phyloP scores from a whole-genome alignment of 2,888 invertebrate genomes.

The Cryptocheilus praepositus region DNA sequence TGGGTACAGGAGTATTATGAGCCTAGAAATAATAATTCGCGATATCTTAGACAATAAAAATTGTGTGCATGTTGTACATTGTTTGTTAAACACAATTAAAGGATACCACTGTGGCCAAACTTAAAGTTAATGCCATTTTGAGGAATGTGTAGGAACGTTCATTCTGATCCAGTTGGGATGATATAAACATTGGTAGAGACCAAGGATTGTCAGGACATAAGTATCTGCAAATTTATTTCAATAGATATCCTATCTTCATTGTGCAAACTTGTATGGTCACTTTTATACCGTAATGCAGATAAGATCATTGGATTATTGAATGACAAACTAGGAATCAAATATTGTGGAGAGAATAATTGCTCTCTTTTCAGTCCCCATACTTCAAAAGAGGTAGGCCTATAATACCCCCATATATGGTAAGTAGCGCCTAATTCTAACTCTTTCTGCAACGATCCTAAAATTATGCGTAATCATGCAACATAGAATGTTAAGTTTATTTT shows the following conservation, averaged over 20 bases:
- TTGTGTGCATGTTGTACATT: neutral
- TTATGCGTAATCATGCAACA: neutral
- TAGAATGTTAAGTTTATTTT: neutral
- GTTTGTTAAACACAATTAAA: neutral
- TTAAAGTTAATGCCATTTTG: slow-evolving; percentile 40
- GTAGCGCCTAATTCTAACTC: slow-evolving; percentile 47
- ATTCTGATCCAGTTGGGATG: slow-evolving; percentile 21
- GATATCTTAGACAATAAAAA: too few species aligned
- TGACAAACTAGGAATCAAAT: neutral
- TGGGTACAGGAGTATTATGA: slow-evolving; percentile 24
- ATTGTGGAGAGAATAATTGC: neutral
- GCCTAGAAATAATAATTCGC: slow-evolving; percentile 17
- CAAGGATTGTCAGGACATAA: slow-evolving; percentile 32
- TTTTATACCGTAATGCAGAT: neutral
- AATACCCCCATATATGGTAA: slow-evolving; percentile 45
- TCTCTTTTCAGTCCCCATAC: slow-evolving; percentile 34
- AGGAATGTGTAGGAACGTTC: slow-evolving; percentile 17
- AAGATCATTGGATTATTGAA: neutral
- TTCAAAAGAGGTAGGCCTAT: slow-evolving; percentile 23
- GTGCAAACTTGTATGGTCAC: neutral
- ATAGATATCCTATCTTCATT: neutral
- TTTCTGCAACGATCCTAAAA: slow-evolving; percentile 40
- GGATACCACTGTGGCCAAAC: slow-evolving; percentile 33
- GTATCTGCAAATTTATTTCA: slow-evolving; percentile 9
- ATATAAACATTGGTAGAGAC: slow-evolving; percentile 28